Evolutionary conservation across 2,888 invertebrate species (phyloP).

Genomic region (Helleia helle): DNA sequence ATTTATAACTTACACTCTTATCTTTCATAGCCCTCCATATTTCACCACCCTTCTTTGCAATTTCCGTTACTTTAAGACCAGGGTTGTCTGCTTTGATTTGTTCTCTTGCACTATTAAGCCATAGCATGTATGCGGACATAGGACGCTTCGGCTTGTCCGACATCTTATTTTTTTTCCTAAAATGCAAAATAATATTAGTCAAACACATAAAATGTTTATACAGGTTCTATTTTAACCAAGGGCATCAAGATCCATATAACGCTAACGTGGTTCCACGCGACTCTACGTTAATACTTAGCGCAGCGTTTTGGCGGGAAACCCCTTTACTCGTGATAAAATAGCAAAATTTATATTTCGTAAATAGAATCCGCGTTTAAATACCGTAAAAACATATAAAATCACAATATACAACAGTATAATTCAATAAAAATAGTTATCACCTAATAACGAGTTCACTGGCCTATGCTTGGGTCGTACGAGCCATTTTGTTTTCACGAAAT

Average conservation of each 20-base stretch:
- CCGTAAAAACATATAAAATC: slow-evolving; percentile 20
- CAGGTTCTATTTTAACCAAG: slow-evolving; percentile 36
- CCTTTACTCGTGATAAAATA: slow-evolving; percentile 27
- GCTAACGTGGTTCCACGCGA: slow-evolving; percentile 37
- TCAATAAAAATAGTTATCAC: slow-evolving; percentile 49
- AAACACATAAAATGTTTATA: too few species aligned
- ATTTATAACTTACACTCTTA: slow-evolving; percentile 78
- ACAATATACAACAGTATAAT: slow-evolving; percentile 25
- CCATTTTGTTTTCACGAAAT: slow-evolving; percentile 74
- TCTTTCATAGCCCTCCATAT: slow-evolving; percentile 93
- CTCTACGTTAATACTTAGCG: slow-evolving; percentile 41
- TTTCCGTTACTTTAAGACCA: slow-evolving; percentile 92
- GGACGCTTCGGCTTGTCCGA: slow-evolving; percentile 95
- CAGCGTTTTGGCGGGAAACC: slow-evolving; percentile 73
- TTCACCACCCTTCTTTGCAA: slow-evolving; percentile 96
- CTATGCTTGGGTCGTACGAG: slow-evolving; percentile 69
- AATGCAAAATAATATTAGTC: too few species aligned
- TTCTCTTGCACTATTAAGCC: slow-evolving; percentile 92
- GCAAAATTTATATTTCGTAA: slow-evolving; percentile 19
- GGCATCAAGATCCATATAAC: slow-evolving; percentile 19
- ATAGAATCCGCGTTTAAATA: slow-evolving; percentile 22
- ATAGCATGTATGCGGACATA: slow-evolving; percentile 94
- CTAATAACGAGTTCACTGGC: slow-evolving; percentile 69
- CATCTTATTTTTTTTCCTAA: slow-evolving; percentile 78
- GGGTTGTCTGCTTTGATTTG: slow-evolving; percentile 92